A percentile compares a stretch with the other conserved stretches of the same genome.
Evolutionary conservation across 1,140 invertebrate genomes (phyloP).

Genomic region (Rhopalosiphum padi): DNA sequence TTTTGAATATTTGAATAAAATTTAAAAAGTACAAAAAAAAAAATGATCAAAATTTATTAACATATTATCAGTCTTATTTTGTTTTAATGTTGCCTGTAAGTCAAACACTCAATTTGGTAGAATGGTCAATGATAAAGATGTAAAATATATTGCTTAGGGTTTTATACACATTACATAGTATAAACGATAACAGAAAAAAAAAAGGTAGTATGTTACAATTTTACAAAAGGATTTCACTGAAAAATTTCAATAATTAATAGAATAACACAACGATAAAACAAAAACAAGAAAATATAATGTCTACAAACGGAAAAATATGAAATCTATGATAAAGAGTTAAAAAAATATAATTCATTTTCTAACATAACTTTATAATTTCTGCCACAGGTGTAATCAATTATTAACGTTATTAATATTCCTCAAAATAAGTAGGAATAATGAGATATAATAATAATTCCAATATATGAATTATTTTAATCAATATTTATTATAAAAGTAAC

Average conservation of each 20-base stretch:
- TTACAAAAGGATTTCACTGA: background rate
- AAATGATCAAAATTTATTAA: background rate
- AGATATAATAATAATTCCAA: background rate
- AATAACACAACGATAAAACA: background rate
- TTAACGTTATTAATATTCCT: background rate
- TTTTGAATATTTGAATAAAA: background rate
- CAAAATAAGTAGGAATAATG: background rate
- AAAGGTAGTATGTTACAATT: background rate
- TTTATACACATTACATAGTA: background rate
- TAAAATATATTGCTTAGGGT: background rate
- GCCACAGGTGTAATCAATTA: background rate
- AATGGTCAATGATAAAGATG: background rate
- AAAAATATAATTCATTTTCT: background rate
- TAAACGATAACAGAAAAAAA: background rate
- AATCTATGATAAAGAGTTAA: background rate
- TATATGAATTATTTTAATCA: background rate
- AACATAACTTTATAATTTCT: background rate
- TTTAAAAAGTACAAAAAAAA: background rate
- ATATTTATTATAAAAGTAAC: background rate
- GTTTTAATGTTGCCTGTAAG: background rate
- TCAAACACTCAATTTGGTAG: background rate
- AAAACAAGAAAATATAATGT: background rate
- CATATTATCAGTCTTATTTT: conserved; percentile 44
- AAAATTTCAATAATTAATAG: background rate
- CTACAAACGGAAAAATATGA: background rate